Evolutionary conservation across 2,888 invertebrate genomes (phyloP), one percentile per base, ranked within the genome.

Genomic region (Trypoxylon attenuatum): DNA sequence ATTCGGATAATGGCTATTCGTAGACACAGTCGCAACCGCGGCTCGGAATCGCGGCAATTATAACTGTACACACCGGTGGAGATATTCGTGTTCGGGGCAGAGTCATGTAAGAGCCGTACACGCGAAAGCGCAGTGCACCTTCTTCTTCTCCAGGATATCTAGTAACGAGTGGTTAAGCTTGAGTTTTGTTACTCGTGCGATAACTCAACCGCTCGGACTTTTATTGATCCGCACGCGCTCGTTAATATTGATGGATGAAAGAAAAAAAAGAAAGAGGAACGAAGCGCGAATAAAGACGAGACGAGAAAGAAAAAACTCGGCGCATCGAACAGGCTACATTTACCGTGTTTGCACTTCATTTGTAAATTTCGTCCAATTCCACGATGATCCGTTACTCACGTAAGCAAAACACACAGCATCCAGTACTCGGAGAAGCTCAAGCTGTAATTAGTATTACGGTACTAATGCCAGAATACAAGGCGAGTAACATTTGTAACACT

Each of bases 1-100:
- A 73, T 64, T 69, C 65, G 68, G 56, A 73, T 74, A 79, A 80
- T 74, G 71, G 78, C 71, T 73, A 79, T 81, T 81, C 76, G 75
- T 72, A 72, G 78, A 75, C 74, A 67, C 72, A 69, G 70, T 77
- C 70, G 72, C 73, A 76, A 76, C 67, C 65, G 65, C 63, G 73
- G 50, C 62, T 66, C 50, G 66, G 61, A 70, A 79, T 74, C 71
- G 60, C 63, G 16, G 78, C 78, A 80, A 80, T 81, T 80, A 80
- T 77, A 80, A 78, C 81, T 80, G 81, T 78, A 77, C 49, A 43
- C 23, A 46, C 27, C 25, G 27, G 13, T 6, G 16, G 22, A 18
- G 49, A 41, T 57, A 42, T 21, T 39, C 51, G 27, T 16, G 19
- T 22, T n/a, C n/a, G n/a, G n/a, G n/a, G n/a, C n/a, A n/a, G n/a